A percentile compares a stretch with the other conserved stretches of the same genome.
These are phyloP conservation scores for Tetrapedia diversipes DNA, from an alignment of 2,888 invertebrate genomes.

Conservation along the genomic window DNA sequence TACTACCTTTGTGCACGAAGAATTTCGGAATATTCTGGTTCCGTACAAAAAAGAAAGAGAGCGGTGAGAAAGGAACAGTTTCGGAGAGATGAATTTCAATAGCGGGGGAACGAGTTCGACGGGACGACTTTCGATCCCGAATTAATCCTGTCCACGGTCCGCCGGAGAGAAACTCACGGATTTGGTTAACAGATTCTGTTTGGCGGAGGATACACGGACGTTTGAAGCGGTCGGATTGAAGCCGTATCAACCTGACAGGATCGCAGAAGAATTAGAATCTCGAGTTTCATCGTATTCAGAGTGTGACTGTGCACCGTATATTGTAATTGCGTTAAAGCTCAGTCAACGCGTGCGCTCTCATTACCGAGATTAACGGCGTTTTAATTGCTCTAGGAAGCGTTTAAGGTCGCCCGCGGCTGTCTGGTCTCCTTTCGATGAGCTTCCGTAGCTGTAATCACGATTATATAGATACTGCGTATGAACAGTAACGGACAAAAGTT, in stretches of 20 bases:
- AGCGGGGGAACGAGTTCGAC: background rate
- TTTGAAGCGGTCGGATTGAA: slow-evolving; percentile 10
- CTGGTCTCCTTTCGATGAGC: slow-evolving; percentile 31
- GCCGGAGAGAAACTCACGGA: slow-evolving; percentile 1
- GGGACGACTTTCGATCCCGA: slow-evolving; percentile 41
- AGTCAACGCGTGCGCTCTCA: slow-evolving; percentile 66
- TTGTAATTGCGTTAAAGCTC: slow-evolving; percentile 68
- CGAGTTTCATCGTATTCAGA: slow-evolving; percentile 76
- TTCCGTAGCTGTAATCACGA: no score
- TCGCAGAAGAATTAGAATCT: slow-evolving; percentile 69
- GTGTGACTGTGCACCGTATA: slow-evolving; percentile 74
- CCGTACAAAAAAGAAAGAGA: background rate
- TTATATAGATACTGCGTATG: no score
- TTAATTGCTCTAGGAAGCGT: slow-evolving; percentile 71
- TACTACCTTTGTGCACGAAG: background rate
- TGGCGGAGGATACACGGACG: background rate
- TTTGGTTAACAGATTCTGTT: slow-evolving; percentile 50
- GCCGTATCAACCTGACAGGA: slow-evolving; percentile 40
- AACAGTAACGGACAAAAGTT: no score
- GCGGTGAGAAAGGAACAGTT: background rate
- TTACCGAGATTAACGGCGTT: slow-evolving; percentile 76
- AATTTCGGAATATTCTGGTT: background rate
- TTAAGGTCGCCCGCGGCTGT: slow-evolving; percentile 26
- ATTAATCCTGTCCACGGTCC: slow-evolving; percentile 22
- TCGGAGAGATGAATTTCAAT: background rate